These are phyloP conservation scores for Polyploca ridens DNA, from an alignment of 2,888 invertebrate genomes.

Conservation along the genomic window DNA sequence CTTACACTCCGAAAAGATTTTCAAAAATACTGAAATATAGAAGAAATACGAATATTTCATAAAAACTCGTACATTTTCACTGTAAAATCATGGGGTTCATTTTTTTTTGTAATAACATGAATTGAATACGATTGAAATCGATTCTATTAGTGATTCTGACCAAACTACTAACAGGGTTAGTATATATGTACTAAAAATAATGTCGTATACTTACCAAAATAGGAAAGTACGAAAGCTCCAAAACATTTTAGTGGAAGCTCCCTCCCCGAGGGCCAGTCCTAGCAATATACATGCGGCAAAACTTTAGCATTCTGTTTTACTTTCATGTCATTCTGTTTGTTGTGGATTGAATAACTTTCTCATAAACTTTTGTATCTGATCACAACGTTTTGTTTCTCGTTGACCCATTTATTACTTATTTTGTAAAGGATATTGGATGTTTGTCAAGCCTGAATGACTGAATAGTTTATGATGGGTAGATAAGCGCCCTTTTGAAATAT, in stretches of 20 bases:
- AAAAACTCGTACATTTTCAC: too few species aligned
- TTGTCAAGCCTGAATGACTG: background rate
- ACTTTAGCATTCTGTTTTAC: conserved; percentile 40
- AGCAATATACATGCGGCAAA: conserved; percentile 23
- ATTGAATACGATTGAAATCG: too few species aligned
- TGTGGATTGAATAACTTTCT: conserved; percentile 37
- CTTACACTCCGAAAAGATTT: too few species aligned
- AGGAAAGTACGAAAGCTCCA: background rate
- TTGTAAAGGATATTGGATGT: background rate
- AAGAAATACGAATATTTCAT: too few species aligned
- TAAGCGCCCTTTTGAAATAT: too few species aligned
- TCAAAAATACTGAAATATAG: too few species aligned
- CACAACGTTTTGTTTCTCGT: conserved; percentile 20
- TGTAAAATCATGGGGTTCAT: too few species aligned
- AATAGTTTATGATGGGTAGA: too few species aligned
- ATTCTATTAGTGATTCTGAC: too few species aligned
- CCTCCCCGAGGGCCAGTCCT: background rate
- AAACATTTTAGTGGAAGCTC: background rate
- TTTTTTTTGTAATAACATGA: too few species aligned
- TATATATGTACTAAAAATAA: too few species aligned
- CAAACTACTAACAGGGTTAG: too few species aligned
- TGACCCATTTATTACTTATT: conserved; percentile 17
- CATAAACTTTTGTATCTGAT: conserved; percentile 22
- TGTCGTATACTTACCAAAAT: background rate
- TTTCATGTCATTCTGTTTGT: conserved; percentile 31